phyloP scores from a whole-genome alignment of 2,113 vertebrate genomes.

The Ariopsis seemanni region DNA sequence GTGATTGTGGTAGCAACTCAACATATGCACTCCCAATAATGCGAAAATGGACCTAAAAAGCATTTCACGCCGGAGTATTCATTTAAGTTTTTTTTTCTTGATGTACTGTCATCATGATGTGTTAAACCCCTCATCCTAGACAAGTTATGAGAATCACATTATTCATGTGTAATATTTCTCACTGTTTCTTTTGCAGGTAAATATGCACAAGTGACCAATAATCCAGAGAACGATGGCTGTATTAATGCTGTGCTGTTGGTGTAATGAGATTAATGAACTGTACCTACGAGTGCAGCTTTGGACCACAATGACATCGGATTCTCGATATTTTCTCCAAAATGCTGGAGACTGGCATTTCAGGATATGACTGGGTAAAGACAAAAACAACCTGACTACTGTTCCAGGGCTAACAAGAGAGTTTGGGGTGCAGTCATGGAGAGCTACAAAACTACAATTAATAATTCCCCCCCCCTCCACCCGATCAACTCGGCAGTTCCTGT shows the following conservation, averaged over 20 bases:
- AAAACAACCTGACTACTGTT: background rate
- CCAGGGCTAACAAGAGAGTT: background rate
- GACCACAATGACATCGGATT: background rate
- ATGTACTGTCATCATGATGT: background rate
- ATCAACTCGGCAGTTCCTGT: background rate
- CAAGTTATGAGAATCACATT: background rate
- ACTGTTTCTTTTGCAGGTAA: conserved; percentile 77
- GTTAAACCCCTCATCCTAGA: background rate
- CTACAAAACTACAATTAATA: background rate
- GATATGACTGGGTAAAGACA: background rate
- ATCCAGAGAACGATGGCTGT: conserved; percentile 97
- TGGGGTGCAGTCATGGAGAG: background rate
- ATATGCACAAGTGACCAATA: conserved; percentile 97
- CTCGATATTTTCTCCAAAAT: background rate
- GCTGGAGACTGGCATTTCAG: background rate
- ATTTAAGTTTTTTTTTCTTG: background rate
- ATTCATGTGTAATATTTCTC: background rate
- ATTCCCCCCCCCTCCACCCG: too few relatives aligned
- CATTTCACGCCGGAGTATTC: too few relatives aligned
- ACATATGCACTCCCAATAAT: too few relatives aligned
- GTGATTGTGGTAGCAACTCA: too few relatives aligned
- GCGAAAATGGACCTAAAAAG: too few relatives aligned
- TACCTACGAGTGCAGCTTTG: conserved; percentile 38
- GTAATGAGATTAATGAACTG: conserved; percentile 63
- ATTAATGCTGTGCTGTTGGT: conserved; percentile 94